Base-by-base conservation (phyloP, 1,140 invertebrate species). In the Amphibalanus amphitrite region DNA sequence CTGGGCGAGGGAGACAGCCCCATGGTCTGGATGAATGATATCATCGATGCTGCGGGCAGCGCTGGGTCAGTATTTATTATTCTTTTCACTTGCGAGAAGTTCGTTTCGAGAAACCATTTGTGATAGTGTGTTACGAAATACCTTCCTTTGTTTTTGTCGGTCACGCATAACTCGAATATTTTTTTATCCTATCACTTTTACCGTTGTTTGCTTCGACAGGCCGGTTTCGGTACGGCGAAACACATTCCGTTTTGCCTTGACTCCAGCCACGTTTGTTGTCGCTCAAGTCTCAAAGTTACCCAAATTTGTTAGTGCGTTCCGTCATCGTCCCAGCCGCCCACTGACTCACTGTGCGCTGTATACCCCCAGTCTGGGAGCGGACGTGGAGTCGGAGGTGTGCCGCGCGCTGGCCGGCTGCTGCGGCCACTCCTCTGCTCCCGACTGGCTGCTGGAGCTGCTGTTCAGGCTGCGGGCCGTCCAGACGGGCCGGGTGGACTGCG, bases 11-110 rank as follows among this genome's bases (percentile, higher is more conserved):
- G 78, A 0, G 76, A 78, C 15, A 78, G 79, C 67, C 81, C 85
- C 0, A 76, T 89, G 0, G 81, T 81, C 71, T 88, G 86, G 86
- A 77, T 89, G 28, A 85, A 87, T 74, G 86, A 88, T 73, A 80
- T 86, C 30, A 84, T 89, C 28, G 83, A 87, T 76, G 83, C 82
- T 20, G 78, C 80, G 65, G 78, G 77, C n/a, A 72, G 71, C 29
- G 20, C 47, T 13, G 47, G 47, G 47, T 59, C 13, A 59, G 47
- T 38, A 17, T n/a, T n/a, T n/a, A n/a, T n/a, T n/a, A n/a, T n/a
- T n/a, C n/a, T n/a, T n/a, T n/a, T n/a, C n/a, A n/a, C n/a, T n/a
- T n/a, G n/a, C n/a, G n/a, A n/a, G n/a, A n/a, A n/a, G n/a, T n/a
- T n/a, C n/a, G n/a, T n/a, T n/a, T n/a, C 47, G 47, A 13, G 10